Evolutionary conservation across 2,113 vertebrate genomes (phyloP), one percentile per base, ranked within the genome.

Genomic region (Syrrhaptes paradoxus): DNA sequence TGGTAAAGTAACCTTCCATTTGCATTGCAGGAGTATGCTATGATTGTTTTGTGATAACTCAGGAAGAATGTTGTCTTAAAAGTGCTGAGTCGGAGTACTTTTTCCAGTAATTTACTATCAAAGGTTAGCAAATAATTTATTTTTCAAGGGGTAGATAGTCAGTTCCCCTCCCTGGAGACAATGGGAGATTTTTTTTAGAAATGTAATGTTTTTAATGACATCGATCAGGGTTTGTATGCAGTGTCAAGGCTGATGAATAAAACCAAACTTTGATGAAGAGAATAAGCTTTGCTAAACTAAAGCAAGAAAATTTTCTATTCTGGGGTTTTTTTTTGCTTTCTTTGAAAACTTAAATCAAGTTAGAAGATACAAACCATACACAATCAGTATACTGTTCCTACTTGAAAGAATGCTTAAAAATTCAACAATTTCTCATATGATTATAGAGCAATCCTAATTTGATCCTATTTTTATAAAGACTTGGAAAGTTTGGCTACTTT

Each of bases 81-180:
- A 1, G 24, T 59, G 12, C 28, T 45, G 31, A 62, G 10, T 70
- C 20, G 43, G 73, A 81, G 29, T 7, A 72, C 2, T 41, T 87
- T 84, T 78, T 2, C 28, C 7, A 38, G 15, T 36, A 62, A 34
- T 58, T 49, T 76, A 51, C 55, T 62, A 43, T 43, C 8, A 74
- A 75, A 71, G 15, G 62, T 58, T 84, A 62, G 16, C 18, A 77
- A 84, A 75, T 7, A 8, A 25, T 87, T 89, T 77, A 1, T 67
- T 86, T 89, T 77, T 6, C 38, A 62, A 67, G 4, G 5, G 13
- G 3, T 6, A 67, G 8, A 24, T 9, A 36, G 17, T 34, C 22
- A 17, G 8, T 48, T 48, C 31, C 0, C 0, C 10, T 75, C 12
- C 17, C 22, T 26, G n/a, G 45, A 76, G 10, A 13, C 6, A 45